phyloP scores from a whole-genome alignment of 1,140 invertebrate species.

The Zelostemma sp. region DNA sequence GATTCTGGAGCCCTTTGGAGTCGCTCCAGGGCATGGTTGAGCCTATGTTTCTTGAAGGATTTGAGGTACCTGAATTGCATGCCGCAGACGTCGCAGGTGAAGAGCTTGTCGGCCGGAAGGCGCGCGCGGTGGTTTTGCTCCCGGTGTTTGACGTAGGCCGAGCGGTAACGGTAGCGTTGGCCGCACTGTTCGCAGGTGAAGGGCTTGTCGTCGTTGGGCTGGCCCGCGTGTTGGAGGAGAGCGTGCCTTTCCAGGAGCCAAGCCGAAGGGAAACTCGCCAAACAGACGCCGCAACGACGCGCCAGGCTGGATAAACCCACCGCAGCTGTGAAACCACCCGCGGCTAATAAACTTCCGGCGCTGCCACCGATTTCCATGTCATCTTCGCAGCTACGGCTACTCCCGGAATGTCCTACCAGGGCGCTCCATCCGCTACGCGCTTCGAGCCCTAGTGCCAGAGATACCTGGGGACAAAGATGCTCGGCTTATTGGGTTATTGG shows the following conservation, averaged over 20 bases:
- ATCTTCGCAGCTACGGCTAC: conserved; percentile 52
- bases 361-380: conserved; percentile 65
- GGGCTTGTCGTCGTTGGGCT: conserved; percentile 83
- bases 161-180: conserved; percentile 89
- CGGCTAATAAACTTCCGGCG: conserved; percentile 65
- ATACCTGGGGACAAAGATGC: conserved; percentile 52
- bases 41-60: conserved; percentile 89
- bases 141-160: conserved; percentile 88
- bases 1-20: conserved; percentile 71
- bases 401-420: conserved; percentile 66
- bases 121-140: conserved; percentile 89
- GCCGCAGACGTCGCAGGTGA: conserved; percentile 89
- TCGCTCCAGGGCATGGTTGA: conserved; percentile 87
- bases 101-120: conserved; percentile 87
- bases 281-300: conserved; percentile 82
- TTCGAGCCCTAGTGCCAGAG: conserved; percentile 68
- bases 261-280: conserved; percentile 84
- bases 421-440: conserved; percentile 71
- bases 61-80: conserved; percentile 90
- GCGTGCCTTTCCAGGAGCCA: conserved; percentile 87
- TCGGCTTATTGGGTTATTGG: no score
- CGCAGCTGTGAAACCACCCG: conserved; percentile 63
- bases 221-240: conserved; percentile 79
- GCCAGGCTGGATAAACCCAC: conserved; percentile 62
- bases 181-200: conserved; percentile 92